phyloP scores from a whole-genome alignment of 2,113 vertebrate species.

The Taxidea taxus region DNA sequence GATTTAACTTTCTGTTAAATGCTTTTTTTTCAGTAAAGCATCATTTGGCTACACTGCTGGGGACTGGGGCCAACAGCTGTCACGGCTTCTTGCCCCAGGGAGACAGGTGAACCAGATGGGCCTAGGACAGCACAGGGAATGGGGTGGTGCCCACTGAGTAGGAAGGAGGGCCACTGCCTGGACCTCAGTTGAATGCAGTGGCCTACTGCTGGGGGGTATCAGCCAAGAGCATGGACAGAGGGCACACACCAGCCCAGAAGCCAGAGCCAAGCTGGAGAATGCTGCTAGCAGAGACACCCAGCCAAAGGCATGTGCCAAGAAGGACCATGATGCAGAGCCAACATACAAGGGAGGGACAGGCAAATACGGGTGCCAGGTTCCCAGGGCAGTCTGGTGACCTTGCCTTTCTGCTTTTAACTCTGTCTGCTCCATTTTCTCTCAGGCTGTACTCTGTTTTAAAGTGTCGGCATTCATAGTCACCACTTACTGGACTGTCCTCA shows the following conservation, averaged over 20 bases:
- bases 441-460: neutral
- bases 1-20: neutral
- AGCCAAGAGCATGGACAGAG: neutral
- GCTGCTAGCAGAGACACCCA: neutral
- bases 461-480: neutral
- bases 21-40: conserved; percentile 12
- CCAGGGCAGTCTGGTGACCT: neutral
- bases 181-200: neutral
- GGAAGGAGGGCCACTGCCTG: neutral
- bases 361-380: neutral
- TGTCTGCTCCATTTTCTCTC: neutral
- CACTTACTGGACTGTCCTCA: neutral
- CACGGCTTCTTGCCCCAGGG: neutral
- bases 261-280: neutral
- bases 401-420: neutral
- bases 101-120: neutral
- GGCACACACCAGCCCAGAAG: neutral
- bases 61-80: neutral
- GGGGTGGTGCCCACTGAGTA: neutral
- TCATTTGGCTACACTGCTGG: neutral
- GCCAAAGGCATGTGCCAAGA: neutral
- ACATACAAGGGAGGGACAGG: neutral
- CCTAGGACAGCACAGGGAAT: neutral
- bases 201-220: neutral
- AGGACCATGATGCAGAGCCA: neutral